Evolutionary conservation across 2,113 vertebrate genomes (phyloP).

Genomic region (Andinoacara biseriatus): DNA sequence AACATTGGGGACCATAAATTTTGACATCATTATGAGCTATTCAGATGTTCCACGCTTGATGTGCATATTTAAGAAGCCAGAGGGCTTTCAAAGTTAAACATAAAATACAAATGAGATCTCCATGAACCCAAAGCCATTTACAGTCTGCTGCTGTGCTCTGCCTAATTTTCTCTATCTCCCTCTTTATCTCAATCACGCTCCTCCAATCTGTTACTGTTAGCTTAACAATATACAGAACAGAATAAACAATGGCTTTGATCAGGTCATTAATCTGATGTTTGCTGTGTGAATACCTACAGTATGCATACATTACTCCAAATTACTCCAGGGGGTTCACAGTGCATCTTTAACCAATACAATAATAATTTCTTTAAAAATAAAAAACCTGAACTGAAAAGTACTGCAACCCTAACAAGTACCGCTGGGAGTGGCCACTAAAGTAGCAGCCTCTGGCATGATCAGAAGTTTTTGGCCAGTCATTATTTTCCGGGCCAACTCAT

Average conservation of each 20-base stretch:
- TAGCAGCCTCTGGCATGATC: slow-evolving; percentile 33
- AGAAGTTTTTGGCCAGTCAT: slow-evolving; percentile 44
- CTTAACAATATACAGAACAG: slow-evolving; percentile 32
- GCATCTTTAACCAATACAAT: not conserved
- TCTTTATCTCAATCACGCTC: slow-evolving; percentile 49
- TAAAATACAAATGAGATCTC: slow-evolving; percentile 70
- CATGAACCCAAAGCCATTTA: slow-evolving; percentile 66
- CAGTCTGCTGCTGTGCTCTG: slow-evolving; percentile 51
- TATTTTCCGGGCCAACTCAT: slow-evolving; percentile 50
- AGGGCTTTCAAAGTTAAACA: slow-evolving; percentile 64
- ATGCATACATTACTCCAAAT: slow-evolving; percentile 9
- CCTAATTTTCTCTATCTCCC: slow-evolving; percentile 55
- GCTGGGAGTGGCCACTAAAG: slow-evolving; percentile 41
- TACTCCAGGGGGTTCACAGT: not conserved
- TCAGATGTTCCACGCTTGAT: slow-evolving; percentile 48
- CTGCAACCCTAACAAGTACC: slow-evolving; percentile 29
- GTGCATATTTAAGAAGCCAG: slow-evolving; percentile 56
- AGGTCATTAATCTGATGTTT: slow-evolving; percentile 39
- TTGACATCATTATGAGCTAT: slow-evolving; percentile 55
- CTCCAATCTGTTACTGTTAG: slow-evolving; percentile 37
- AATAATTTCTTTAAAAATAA: slow-evolving; percentile 20
- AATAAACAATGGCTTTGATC: slow-evolving; percentile 34
- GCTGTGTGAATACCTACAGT: not conserved
- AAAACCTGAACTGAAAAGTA: slow-evolving; percentile 5
- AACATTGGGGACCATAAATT: slow-evolving; percentile 53